Evolutionary conservation across 2,113 vertebrate genomes (phyloP), one percentile per base, ranked within the genome.

Genomic region (Erythrocercus mccallii): DNA sequence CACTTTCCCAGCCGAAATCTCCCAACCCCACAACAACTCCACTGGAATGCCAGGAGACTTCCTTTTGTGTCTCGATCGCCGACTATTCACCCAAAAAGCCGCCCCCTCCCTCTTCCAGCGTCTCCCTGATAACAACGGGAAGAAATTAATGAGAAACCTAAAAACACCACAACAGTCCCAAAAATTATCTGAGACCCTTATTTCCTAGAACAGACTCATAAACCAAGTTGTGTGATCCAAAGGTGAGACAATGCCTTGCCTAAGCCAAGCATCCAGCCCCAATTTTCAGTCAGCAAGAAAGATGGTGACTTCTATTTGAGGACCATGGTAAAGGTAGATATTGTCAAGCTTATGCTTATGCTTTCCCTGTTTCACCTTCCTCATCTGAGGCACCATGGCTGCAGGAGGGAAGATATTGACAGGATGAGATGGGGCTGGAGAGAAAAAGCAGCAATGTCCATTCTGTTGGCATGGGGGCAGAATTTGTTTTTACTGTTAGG

Each of bases 401-500:
- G 12, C 44, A 12, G 5, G 48, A 79, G 17, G 20, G 30, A 74
- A 13, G 28, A 12, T 54, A 61, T 20, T 50, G 44, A 40, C 6
- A 54, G 48, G 13, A 62, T 2, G 1, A 25, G 12, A 5, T 10
- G 10, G 18, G 42, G 12, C 4, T 58, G n/a, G 28, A 24, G 27
- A 47, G 22, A 44, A 80, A 90, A 8, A 60, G 11, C 28, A 19
- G 6, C 1, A 1, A 73, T 51, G 35, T 31, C 19, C 19, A 6
- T 47, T 85, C 1, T 0, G 45, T 48, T 53, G n/a, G 42, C 28
- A 3, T 6, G 15, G 27, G 38, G 24, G 42, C 1, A 0, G 28
- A 69, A n/a, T 50, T 58, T 53, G 20, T 2, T 82, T 70, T 80
- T 62, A 51, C 10, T 60, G 19, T 40, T 17, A 50, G 31, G 20